phyloP scores from a whole-genome alignment of 2,113 vertebrate species.

The Psilopsiagon aymara region DNA sequence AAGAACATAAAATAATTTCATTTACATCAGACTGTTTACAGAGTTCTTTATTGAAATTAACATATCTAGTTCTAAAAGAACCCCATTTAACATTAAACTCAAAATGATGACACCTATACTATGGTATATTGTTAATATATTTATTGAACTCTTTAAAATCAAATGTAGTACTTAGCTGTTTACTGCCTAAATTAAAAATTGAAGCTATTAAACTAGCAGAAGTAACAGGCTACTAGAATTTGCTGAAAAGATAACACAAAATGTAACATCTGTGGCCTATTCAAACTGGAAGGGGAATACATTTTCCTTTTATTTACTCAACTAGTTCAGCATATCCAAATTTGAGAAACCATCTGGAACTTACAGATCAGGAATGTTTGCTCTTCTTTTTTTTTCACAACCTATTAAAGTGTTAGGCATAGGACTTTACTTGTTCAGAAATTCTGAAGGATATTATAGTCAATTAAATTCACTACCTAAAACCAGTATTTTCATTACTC shows the following conservation, averaged over 20 bases:
- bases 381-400: neutral
- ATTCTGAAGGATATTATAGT: neutral
- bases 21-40: neutral
- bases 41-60: neutral
- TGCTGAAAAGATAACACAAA: neutral
- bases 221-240: neutral
- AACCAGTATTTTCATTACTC: neutral
- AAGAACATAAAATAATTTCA: neutral
- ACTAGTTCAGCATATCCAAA: neutral
- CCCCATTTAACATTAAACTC: neutral
- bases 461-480: neutral
- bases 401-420: neutral
- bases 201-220: neutral
- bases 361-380: neutral
- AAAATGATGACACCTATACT: neutral
- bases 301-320: constrained; percentile 7
- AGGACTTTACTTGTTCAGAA: neutral
- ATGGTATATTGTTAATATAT: neutral
- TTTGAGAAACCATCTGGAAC: neutral
- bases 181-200: neutral
- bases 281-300: neutral
- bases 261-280: neutral
- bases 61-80: neutral
- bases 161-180: neutral
- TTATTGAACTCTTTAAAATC: neutral